Evolutionary conservation across 2,113 vertebrate species (phyloP), one percentile per base, ranked within the genome.

Genomic region (Capreolus pygargus): DNA sequence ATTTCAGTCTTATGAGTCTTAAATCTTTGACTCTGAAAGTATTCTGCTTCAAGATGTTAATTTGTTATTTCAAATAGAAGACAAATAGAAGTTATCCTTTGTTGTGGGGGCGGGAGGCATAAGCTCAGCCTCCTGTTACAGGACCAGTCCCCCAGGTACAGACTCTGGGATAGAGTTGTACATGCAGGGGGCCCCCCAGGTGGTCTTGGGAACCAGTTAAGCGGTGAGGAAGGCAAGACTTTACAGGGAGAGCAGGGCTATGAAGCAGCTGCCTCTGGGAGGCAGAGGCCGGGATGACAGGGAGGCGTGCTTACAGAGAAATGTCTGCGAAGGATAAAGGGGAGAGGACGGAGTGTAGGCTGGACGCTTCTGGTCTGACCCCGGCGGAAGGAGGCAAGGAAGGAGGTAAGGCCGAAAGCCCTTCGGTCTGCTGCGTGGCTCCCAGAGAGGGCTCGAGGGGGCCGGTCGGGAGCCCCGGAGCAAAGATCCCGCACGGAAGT

Each of bases 401-500:
- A 52, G 15, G 45, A 33, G 15, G 61, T 33, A 55, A 47, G 10
- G 17, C 8, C 27, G 21, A 58, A 86, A 43, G 50, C 57, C 55
- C 67, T 85, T n/a, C 7, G 3, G 60, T 12, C 61, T 6, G 36
- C 14, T 5, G 30, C 4, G 15, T 15, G 1, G 23, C 55, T 36
- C 17, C 60, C 47, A 30, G 45, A 28, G 23, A 64, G 78, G n/a
- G 27, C 14, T 36, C 1, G 0, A 14, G 6, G 3, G 27, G 25
- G 70, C 10, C 2, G 0, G 7, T 1, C 6, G 27, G 28, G 36
- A n/a, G 33, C 30, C 9, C 39, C 7, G 36, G 13, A 64, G 78
- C 36, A 17, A 64, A 64, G 30, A 7, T 6, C 0, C 0, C 5
- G 2, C 7, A 1, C 5, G 1, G 16, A 14, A 25, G 47, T 3